Evolutionary conservation across 2,113 vertebrate species (phyloP).

Genomic region (Leucopternis melanops): DNA sequence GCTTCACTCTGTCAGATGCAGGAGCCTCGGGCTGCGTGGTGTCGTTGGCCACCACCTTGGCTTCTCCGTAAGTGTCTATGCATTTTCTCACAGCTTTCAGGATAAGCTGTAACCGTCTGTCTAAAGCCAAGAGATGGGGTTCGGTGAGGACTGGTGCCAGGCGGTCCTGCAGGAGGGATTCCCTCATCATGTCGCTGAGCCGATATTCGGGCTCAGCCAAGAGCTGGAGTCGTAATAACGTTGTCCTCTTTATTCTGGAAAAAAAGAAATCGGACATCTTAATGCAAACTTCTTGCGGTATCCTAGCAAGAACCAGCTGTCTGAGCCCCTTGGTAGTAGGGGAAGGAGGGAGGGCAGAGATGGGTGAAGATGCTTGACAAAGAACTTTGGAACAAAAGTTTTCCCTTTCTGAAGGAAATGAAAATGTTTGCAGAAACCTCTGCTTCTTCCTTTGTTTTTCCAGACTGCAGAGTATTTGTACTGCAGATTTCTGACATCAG

Average conservation of each 20-base stretch:
- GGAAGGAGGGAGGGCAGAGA: neutral
- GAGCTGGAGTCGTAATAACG: conserved; percentile 79
- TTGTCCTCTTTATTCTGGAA: conserved; percentile 86
- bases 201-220: conserved; percentile 73
- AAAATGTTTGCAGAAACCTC: neutral
- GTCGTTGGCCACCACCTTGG: conserved; percentile 74
- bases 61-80: conserved; percentile 72
- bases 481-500: neutral
- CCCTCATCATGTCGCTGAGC: conserved; percentile 90
- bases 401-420: neutral
- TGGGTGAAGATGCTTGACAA: neutral
- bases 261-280: neutral
- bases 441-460: neutral
- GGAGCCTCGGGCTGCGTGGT: neutral
- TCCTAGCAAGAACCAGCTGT: neutral
- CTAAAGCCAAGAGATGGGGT: conserved; percentile 86
- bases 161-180: conserved; percentile 82
- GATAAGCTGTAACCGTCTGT: conserved; percentile 82
- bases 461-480: neutral
- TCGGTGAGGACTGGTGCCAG: conserved; percentile 83
- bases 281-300: neutral
- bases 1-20: neutral
- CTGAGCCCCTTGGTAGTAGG: neutral
- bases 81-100: conserved; percentile 78
- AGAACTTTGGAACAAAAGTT: neutral